Evolutionary conservation across 1,140 invertebrate species (phyloP), one percentile per base, ranked within the genome.

Genomic region (Pygmarrhopalites habei): DNA sequence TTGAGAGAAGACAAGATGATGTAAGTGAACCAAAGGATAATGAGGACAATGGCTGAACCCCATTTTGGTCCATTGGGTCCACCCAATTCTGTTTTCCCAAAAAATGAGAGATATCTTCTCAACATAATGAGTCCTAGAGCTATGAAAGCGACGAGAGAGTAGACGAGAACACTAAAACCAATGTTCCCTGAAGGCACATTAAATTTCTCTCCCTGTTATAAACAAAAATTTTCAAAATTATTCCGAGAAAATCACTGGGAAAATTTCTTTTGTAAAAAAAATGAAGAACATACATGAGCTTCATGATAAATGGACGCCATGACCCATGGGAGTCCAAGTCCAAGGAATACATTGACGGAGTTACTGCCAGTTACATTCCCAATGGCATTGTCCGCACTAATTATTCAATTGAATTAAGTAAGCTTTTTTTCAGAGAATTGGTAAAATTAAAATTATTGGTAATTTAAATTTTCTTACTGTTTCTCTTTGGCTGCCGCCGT

Each of bases 281-380:
- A n/a, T n/a, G n/a, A n/a, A n/a, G n/a, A n/a, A n/a, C n/a, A n/a
- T 74, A 82, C 82, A 71, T 79, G 73, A n/a, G 73, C 60, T 4
- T 72, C 68, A 76, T 82, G 82, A 67, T 82, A 83, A 44, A 81
- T 73, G 52, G 82, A 73, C 19, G 84, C 82, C 30, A 85, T 77
- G n/a, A 82, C 52, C 84, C 84, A 86, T 1, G 84, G 82, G 28
- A 85, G 70, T 21, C 84, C 83, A 0, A 86, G 74, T 56, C 84
- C 84, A 56, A 86, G 76, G 70, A 86, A 84, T 2, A 86, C 83
- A 71, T 85, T 86, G 29, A 88, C 86, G 52, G 84, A 85, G 73
- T 88, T 88, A 69, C 83, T 85, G 21, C 86, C 86, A 17, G 85
- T 86, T 15, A 88, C 84, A 72, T 88, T 88, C 43, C 86, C 85